Evolutionary conservation across 2,888 invertebrate genomes (phyloP).

Genomic region (Heliothis peltigera): DNA sequence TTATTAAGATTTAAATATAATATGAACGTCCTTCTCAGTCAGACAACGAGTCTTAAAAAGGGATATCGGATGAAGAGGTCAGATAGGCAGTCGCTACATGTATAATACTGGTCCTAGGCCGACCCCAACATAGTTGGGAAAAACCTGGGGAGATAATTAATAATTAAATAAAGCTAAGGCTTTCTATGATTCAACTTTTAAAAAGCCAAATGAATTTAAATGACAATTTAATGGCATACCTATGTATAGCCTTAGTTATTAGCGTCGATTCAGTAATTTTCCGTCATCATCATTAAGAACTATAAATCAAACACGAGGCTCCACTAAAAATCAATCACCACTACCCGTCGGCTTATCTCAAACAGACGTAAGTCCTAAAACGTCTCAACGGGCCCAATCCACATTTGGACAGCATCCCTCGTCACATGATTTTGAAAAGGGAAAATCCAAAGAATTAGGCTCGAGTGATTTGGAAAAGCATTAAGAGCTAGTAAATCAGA

Average conservation of each 20-base stretch:
- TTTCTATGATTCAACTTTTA: too few relatives aligned
- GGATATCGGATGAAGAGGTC: too few relatives aligned
- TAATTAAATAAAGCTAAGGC: too few relatives aligned
- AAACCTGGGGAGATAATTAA: too few relatives aligned
- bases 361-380: conserved; percentile 67
- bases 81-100: too few relatives aligned
- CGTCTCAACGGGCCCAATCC: conserved; percentile 73
- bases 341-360: conserved; percentile 69
- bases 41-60: too few relatives aligned
- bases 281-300: conserved; percentile 55
- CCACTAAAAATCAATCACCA: conserved; percentile 78
- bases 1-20: too few relatives aligned
- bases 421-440: conserved; percentile 85
- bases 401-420: conserved; percentile 72
- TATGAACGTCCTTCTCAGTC: too few relatives aligned
- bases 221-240: neutral
- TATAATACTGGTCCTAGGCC: too few relatives aligned
- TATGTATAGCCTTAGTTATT: neutral
- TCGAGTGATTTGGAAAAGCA: conserved; percentile 81
- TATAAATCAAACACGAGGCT: conserved; percentile 68
- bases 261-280: neutral
- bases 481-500: conserved; percentile 87
- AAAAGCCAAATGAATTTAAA: neutral
- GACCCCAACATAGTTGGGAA: too few relatives aligned
- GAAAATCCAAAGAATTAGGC: conserved; percentile 81